phyloP scores from a whole-genome alignment of 92 coral and sea anemone genomes.

The Actinostola sp. region DNA sequence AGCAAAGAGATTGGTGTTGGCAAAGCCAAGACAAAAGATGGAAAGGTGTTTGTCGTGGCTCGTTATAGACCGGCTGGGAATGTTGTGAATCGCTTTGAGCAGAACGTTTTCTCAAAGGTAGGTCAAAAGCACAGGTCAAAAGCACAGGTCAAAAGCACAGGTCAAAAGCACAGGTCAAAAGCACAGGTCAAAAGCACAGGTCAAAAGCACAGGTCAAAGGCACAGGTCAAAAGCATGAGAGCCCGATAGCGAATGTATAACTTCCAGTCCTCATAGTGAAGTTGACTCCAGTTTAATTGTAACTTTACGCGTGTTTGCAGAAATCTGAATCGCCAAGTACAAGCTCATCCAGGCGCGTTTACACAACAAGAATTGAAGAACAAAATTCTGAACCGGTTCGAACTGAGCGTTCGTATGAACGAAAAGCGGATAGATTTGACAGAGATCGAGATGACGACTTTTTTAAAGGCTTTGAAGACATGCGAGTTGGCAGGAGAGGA shows the following conservation, averaged over 20 bases:
- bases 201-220: no score
- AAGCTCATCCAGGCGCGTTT: slow-evolving; percentile 20
- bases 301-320: no score
- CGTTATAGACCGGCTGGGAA: slow-evolving; percentile 96
- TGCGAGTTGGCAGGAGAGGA: slow-evolving; percentile 19
- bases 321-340: slow-evolving; percentile 9
- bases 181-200: no score
- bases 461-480: slow-evolving; percentile 39
- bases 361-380: slow-evolving; percentile 25
- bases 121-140: no score
- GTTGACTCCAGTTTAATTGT: no score
- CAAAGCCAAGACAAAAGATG: slow-evolving; percentile 80
- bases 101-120: slow-evolving; percentile 79
- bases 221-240: no score
- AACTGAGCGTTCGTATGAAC: slow-evolving; percentile 9
- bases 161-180: no score
- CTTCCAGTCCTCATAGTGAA: no score
- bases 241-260: no score
- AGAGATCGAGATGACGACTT: slow-evolving; percentile 33
- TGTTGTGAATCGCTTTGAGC: slow-evolving; percentile 71
- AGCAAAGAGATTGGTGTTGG: slow-evolving; percentile 80
- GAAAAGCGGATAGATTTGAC: slow-evolving; percentile 5
- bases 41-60: slow-evolving; percentile 85
- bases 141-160: no score
- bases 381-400: slow-evolving; percentile 22